Percentiles rank a stretch among this genome's conserved stretches.
Conservation (phyloP, 2,888 invertebrate genomes). For the Pegoplata infirma region DNA sequence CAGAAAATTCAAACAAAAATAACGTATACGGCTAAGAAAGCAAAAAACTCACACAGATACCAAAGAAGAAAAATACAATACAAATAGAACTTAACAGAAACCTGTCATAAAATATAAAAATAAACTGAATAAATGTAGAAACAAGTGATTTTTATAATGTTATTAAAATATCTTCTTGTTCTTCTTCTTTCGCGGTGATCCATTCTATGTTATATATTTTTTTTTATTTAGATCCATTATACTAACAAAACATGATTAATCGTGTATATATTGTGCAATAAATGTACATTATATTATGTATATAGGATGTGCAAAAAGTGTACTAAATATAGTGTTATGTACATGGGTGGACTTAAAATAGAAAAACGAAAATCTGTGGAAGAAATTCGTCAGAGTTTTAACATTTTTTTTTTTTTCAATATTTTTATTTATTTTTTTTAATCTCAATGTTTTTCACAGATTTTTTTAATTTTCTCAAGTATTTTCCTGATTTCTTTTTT, state of each 20-base stretch:
- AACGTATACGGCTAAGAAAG: not conserved
- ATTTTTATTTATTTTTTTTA: no score
- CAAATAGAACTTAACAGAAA: not conserved
- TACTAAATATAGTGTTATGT: no score
- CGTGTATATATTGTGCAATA: conserved; percentile 26
- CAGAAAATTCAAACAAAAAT: not conserved
- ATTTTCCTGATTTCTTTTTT: no score
- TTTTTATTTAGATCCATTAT: conserved; percentile 22
- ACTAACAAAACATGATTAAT: conserved; percentile 55
- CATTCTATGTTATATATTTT: conserved; percentile 9
- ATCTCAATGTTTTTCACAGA: no score
- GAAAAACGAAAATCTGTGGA: no score
- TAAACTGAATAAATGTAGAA: not conserved
- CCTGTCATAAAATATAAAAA: conserved; percentile 7
- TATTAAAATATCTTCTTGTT: conserved; percentile 24
- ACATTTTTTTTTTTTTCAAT: no score
- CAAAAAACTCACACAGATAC: not conserved
- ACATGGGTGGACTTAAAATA: no score
- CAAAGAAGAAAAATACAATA: not conserved
- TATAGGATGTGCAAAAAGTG: not conserved
- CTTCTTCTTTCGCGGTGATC: conserved; percentile 6
- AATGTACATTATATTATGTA: conserved; percentile 1
- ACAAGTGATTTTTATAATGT: conserved; percentile 43
- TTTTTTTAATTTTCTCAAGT: no score
- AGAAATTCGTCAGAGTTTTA: no score